phyloP scores from a whole-genome alignment of 2,888 invertebrate species.

The Muscina levida region DNA sequence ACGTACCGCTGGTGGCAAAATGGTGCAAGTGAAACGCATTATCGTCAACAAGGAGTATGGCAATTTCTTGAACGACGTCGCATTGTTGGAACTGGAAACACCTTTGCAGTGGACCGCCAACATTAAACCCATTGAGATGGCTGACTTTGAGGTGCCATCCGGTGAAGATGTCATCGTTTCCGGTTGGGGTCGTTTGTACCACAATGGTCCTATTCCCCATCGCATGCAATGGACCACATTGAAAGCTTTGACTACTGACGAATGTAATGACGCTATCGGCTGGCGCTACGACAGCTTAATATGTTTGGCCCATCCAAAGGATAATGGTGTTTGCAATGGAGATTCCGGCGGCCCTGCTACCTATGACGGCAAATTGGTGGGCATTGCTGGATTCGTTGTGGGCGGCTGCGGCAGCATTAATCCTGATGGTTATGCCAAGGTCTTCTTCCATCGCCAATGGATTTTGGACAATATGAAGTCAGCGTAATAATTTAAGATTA shows the following conservation, averaged over 20 bases:
- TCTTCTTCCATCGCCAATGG: constrained; percentile 65
- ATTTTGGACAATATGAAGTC: constrained; percentile 47
- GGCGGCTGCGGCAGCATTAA: constrained; percentile 70
- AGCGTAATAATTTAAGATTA: constrained; percentile 3
- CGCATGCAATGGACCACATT: constrained; percentile 71
- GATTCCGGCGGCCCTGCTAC: constrained; percentile 78
- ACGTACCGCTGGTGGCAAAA: constrained; percentile 72
- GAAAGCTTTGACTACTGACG: constrained; percentile 66
- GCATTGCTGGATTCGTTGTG: constrained; percentile 74
- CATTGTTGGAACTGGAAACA: constrained; percentile 72
- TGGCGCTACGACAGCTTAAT: constrained; percentile 69
- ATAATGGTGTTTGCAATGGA: constrained; percentile 74
- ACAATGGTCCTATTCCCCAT: constrained; percentile 68
- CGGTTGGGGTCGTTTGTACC: constrained; percentile 74
- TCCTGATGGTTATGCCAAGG: constrained; percentile 77
- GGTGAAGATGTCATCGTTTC: constrained; percentile 70
- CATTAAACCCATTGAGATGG: constrained; percentile 71
- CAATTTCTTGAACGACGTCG: constrained; percentile 72
- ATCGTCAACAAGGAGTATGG: constrained; percentile 70
- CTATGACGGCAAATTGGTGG: constrained; percentile 73
- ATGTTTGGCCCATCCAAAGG: constrained; percentile 71
- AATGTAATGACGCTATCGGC: constrained; percentile 68
- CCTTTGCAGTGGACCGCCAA: constrained; percentile 69
- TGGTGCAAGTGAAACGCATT: constrained; percentile 70
- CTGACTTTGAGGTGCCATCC: constrained; percentile 66